Percentiles rank a stretch among this genome's conserved stretches.
Conservation (phyloP, 2,797 vertebrate species). For the Podargus strigoides region DNA sequence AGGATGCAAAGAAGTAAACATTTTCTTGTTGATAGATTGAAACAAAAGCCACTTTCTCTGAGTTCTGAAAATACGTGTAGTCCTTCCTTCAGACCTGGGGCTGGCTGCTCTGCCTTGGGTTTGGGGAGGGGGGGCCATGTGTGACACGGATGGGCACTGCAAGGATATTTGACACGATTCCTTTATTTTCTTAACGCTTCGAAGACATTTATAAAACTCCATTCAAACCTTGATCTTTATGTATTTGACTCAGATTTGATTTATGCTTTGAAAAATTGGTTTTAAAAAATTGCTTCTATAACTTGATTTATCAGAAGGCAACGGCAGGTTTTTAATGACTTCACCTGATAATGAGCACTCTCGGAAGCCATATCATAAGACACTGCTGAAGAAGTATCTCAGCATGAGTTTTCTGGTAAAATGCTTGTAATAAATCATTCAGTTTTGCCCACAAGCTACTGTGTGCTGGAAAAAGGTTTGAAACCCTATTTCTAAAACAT, state of each 20-base stretch:
- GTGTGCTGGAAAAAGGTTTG: slow-evolving; percentile 34
- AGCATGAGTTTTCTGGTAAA: slow-evolving; percentile 46
- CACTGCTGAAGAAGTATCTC: slow-evolving; percentile 11
- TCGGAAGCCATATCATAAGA: neutral
- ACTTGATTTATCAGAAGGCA: slow-evolving; percentile 20
- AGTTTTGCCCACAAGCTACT: slow-evolving; percentile 37
- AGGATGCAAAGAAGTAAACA: neutral
- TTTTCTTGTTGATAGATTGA: neutral
- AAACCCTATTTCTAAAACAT: slow-evolving; percentile 38
- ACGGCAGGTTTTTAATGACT: slow-evolving; percentile 12
- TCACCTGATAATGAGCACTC: slow-evolving; percentile 34
- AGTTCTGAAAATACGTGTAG: accelerated
- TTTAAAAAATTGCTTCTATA: neutral
- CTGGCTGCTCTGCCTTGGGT: neutral
- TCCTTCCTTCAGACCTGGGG: neutral
- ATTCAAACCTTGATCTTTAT: neutral
- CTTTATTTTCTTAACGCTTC: neutral
- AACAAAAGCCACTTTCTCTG: neutral
- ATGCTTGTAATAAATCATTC: slow-evolving; percentile 64
- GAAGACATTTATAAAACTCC: neutral
- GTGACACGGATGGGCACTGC: neutral
- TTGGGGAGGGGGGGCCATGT: neutral
- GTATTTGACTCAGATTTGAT: neutral
- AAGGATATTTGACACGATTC: neutral
- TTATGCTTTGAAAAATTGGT: neutral